Evolutionary conservation across 2,888 invertebrate genomes (phyloP).

Genomic region (Eupsilia transversa): DNA sequence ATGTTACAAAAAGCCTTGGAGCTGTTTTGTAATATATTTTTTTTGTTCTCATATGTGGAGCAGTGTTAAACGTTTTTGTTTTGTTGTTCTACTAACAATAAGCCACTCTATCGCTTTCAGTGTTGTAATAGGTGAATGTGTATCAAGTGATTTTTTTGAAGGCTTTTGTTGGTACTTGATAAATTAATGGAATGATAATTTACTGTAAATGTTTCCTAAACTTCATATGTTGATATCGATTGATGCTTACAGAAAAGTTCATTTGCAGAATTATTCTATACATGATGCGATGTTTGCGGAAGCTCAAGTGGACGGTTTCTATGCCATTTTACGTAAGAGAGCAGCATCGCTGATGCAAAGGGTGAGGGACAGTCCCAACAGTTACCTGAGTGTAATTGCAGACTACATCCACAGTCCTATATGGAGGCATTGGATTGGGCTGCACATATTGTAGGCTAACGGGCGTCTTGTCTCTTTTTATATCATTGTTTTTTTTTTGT

Average conservation of each 20-base stretch:
- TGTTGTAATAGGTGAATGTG: conserved; percentile 35
- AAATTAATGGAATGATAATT: background rate
- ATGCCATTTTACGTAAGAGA: no score
- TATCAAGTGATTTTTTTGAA: conserved; percentile 9
- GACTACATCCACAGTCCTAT: no score
- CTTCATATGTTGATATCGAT: background rate
- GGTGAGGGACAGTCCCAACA: no score
- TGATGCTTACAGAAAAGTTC: background rate
- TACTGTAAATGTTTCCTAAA: background rate
- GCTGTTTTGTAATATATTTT: conserved; percentile 38
- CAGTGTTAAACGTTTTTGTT: conserved; percentile 43
- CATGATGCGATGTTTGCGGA: no score
- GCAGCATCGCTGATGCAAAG: no score
- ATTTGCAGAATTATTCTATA: background rate
- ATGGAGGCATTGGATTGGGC: no score
- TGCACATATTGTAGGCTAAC: no score
- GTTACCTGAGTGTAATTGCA: no score
- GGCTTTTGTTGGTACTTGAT: background rate
- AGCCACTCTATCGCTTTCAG: conserved; percentile 9
- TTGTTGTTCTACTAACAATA: conserved; percentile 35
- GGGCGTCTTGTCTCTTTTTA: no score
- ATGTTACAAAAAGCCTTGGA: conserved; percentile 56
- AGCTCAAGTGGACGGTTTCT: no score
- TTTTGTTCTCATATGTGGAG: conserved; percentile 55
- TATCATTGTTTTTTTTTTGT: no score